A percentile compares a stretch with the other conserved stretches of the same genome.
Conservation (phyloP, 1,140 invertebrate species). For the Melanaphis sacchari region DNA sequence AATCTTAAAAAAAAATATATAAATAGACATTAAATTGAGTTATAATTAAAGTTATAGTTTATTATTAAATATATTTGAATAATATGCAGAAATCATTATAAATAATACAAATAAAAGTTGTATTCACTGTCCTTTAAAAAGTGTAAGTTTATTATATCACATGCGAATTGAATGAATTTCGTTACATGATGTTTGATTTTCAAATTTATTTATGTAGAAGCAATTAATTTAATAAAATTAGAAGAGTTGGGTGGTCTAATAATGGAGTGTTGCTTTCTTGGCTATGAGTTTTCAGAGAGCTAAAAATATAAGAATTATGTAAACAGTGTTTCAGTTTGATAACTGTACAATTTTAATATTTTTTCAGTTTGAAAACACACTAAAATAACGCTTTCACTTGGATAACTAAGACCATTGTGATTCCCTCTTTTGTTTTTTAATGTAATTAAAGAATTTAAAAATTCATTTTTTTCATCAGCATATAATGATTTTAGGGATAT, state of each 20-base stretch:
- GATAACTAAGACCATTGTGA: not conserved
- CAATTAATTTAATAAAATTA: not conserved
- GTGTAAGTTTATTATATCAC: not conserved
- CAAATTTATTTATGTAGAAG: not conserved
- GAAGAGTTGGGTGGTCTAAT: not conserved
- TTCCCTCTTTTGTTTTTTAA: not conserved
- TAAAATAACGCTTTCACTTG: not conserved
- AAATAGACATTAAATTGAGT: not conserved
- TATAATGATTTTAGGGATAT: not conserved
- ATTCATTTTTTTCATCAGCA: not conserved
- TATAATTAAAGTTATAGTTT: no score
- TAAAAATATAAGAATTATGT: not conserved
- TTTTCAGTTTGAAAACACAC: not conserved
- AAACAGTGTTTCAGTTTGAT: not conserved
- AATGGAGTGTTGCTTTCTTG: not conserved
- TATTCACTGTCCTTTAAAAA: not conserved
- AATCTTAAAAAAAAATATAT: not conserved
- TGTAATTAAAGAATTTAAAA: not conserved
- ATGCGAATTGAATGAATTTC: not conserved
- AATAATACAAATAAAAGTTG: not conserved
- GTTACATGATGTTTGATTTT: not conserved
- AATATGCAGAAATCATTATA: not conserved
- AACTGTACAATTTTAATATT: not conserved
- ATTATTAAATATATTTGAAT: not conserved
- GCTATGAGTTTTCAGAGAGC: slow-evolving; percentile 4